Evolutionary conservation across 2,113 vertebrate genomes (phyloP), one percentile per base, ranked within the genome.

Genomic region (Haemorhous mexicanus): DNA sequence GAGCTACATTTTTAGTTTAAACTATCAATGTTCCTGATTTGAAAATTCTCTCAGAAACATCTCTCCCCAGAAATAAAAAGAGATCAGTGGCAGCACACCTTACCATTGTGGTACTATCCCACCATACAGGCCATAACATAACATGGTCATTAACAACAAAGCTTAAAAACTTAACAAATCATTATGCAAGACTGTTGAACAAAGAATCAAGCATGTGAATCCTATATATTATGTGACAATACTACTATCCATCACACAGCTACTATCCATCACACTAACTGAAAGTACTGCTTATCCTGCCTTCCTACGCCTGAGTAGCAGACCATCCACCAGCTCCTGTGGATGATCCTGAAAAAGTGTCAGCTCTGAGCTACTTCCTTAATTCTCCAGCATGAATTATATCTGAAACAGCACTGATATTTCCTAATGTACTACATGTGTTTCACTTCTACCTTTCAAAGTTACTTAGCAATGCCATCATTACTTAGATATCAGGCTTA

Each of bases 381-480:
- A 64, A 52, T 75, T 91, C 44, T 67, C 39, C n/a, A 84, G 37
- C 37, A 74, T n/a, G 39, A 69, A 47, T 87, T 88, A 59, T 63
- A 81, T 21, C 56, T 88, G 83, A 80, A 90, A 80, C 12, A 84
- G 64, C 41, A 52, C 52, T 61, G 56, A 67, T 77, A 74, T 88
- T 84, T 90, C 68, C 76, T 86, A 67, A 93, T 44, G 50, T 77
- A n/a, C 41, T 74, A 69, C 59, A 70, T 49, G 61, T 67, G 50
- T 68, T 93, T 92, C 90, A 95, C 88, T 93, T 94, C 72, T 63
- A 10, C 44, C 47, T 77, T 93, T 95, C 85, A 74, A 70, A 91
- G 63, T 88, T 81, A 90, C 85, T 95, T 86, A 80, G 72, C 47
- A 93, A 86, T 86, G 49, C 27, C 49, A 68, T 82, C 66, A 78